Percentiles rank a stretch among this genome's conserved stretches.
These are phyloP conservation scores for Cryptus armator DNA, from an alignment of 2,888 invertebrate genomes.

Conservation along the genomic window DNA sequence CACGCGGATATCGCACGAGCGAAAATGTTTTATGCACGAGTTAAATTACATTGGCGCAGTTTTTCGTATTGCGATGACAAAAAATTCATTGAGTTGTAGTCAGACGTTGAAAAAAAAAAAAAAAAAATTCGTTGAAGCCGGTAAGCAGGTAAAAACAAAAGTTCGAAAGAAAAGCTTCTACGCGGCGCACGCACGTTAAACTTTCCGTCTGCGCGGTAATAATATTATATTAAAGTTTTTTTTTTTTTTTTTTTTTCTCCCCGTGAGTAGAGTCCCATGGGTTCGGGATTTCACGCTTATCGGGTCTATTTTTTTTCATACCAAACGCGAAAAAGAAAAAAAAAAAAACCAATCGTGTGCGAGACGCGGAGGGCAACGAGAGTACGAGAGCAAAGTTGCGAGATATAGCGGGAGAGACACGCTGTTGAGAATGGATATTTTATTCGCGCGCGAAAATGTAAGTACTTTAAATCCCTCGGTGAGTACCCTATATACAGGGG, in stretches of 20 bases:
- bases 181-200: not conserved
- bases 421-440: constrained; percentile 53
- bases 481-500: not conserved
- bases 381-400: constrained; percentile 32
- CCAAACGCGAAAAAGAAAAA: not conserved
- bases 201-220: not conserved
- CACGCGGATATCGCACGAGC: no score
- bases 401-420: constrained; percentile 15
- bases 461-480: not conserved
- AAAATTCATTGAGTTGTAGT: not conserved
- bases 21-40: no score
- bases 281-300: constrained; percentile 34
- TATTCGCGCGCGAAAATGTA: constrained; percentile 54
- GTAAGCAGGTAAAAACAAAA: not conserved
- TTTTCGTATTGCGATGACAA: not conserved
- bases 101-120: constrained; percentile 2
- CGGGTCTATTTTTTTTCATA: constrained; percentile 34
- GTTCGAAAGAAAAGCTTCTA: not conserved
- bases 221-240: constrained; percentile 21
- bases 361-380: constrained; percentile 44
- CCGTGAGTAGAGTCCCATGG: not conserved
- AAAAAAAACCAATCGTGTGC: constrained; percentile 23
- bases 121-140: not conserved
- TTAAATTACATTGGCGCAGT: not conserved
- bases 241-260: no score